Conservation (phyloP, 2,888 invertebrate genomes). For the Petrolisthes manimaculis region DNA sequence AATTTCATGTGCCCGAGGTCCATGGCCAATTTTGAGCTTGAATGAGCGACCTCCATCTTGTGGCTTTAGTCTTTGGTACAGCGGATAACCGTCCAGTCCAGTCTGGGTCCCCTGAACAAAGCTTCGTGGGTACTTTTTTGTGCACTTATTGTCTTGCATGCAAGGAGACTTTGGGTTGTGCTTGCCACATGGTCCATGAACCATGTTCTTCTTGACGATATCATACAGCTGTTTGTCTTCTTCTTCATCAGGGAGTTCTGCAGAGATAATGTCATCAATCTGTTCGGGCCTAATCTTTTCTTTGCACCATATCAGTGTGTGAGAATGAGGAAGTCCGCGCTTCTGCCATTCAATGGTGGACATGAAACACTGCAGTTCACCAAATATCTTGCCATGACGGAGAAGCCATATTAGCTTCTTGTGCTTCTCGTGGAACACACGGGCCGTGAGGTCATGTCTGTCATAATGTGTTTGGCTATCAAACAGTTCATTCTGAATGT, state of each 20-base stretch:
- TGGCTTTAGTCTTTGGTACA: too few relatives aligned
- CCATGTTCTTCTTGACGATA: conserved; percentile 6
- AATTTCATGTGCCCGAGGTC: not conserved
- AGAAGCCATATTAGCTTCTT: conserved; percentile 66
- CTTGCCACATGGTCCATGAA: conserved; percentile 2
- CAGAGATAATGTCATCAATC: conserved; percentile 69
- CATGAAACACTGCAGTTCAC: conserved; percentile 66
- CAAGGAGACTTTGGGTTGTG: conserved; percentile 16
- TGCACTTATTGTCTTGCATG: conserved; percentile 25
- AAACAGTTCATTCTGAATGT: too few relatives aligned
- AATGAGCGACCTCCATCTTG: not conserved
- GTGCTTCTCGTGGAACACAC: conserved; percentile 67
- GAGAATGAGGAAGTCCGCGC: conserved; percentile 68
- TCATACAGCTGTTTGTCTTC: not conserved
- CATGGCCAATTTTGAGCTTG: not conserved
- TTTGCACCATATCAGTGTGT: conserved; percentile 67
- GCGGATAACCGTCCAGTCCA: too few relatives aligned
- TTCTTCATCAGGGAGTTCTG: conserved; percentile 69
- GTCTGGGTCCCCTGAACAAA: not conserved
- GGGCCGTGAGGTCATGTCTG: too few relatives aligned
- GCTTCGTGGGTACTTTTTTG: not conserved
- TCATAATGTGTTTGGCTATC: too few relatives aligned
- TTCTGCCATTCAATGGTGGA: conserved; percentile 68
- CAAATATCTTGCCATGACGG: conserved; percentile 63
- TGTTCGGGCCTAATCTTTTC: conserved; percentile 63